Base-by-base conservation (phyloP, 23 tunicate species). In the Halocynthia aurantium region DNA sequence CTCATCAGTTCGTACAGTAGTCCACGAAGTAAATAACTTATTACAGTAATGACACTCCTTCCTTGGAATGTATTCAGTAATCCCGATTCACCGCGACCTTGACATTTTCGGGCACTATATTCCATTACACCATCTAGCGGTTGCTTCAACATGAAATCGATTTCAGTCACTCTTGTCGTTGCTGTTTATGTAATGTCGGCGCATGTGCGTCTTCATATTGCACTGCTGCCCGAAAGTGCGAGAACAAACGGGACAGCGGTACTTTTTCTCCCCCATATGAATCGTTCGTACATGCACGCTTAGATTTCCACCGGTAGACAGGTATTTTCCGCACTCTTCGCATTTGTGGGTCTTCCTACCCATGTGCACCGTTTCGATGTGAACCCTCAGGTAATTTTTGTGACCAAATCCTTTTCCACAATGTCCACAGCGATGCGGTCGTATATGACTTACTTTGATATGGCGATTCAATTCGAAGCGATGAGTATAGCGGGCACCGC, bases 151-250 rank as follows among this genome's bases (percentile, higher is more conserved):
- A 31, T 31, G 44, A 31, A 31, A 31, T 31, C 44, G 44, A 31
- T 31, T 31, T 31, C 44, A 31, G 44, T 31, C 44, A 31, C 44
- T 31, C 62, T 69, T 5, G 15, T 85, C 82, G 19, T 80, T 84
- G 73, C 77, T 31, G 61, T 90, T 90, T 8, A 77, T 50, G 67
- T 73, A 85, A 82, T 92, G 98, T 7, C 98, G 77, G 55, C 83
- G 82, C 98, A 92, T 92, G 75, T 92, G 98, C 21, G 98, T 92
- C 82, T 92, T 92, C 98, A 92, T 92, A 68, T 92, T 92, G 78
- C 98, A 92, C 57, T 92, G 98, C 69, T 92, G 98, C 57, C 98
- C 98, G 75, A 92, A 92, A n/a, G 93, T 92, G 13, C 98, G 75
- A 52, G 66, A 87, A 77, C 98, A 92, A 53, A 92, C 68, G 62